A percentile compares a stretch with the other conserved stretches of the same genome.
Evolutionary conservation across 2,888 invertebrate genomes (phyloP).

Genomic region (Euplagia quadripunctaria): DNA sequence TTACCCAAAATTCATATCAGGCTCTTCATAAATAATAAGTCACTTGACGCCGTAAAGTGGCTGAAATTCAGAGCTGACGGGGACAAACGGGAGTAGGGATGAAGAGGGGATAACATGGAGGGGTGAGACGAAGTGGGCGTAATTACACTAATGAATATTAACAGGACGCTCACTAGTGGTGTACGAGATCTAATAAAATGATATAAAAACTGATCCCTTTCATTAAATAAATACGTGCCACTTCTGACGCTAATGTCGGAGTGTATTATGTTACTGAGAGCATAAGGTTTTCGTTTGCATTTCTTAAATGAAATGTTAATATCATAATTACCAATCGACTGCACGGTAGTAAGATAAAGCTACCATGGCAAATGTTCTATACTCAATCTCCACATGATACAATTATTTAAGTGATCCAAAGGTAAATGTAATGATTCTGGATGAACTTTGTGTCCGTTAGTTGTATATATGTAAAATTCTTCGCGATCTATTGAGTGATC

Average conservation of each 20-base stretch:
- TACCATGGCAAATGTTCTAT: too few relatives aligned
- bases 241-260: slow-evolving; percentile 35
- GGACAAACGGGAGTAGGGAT: slow-evolving; percentile 33
- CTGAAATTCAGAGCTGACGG: slow-evolving; percentile 49
- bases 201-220: slow-evolving; percentile 43
- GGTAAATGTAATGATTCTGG: too few relatives aligned
- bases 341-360: too few relatives aligned
- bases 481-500: too few relatives aligned
- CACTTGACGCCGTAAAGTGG: slow-evolving; percentile 55
- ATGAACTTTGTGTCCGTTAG: too few relatives aligned
- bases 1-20: slow-evolving; percentile 59
- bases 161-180: slow-evolving; percentile 54
- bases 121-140: slow-evolving; percentile 34
- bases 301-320: too few relatives aligned
- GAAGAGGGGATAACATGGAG: slow-evolving; percentile 12
- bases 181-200: slow-evolving; percentile 45
- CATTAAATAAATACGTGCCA: slow-evolving; percentile 34
- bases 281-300: too few relatives aligned
- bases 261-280: background rate
- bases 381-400: too few relatives aligned
- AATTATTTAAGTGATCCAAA: too few relatives aligned
- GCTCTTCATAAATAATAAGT: slow-evolving; percentile 64
- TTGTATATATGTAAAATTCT: too few relatives aligned
- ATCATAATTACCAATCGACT: too few relatives aligned
- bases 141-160: slow-evolving; percentile 73